Conservation (phyloP, 2,113 vertebrate species). For the Tragulus kanchil region DNA sequence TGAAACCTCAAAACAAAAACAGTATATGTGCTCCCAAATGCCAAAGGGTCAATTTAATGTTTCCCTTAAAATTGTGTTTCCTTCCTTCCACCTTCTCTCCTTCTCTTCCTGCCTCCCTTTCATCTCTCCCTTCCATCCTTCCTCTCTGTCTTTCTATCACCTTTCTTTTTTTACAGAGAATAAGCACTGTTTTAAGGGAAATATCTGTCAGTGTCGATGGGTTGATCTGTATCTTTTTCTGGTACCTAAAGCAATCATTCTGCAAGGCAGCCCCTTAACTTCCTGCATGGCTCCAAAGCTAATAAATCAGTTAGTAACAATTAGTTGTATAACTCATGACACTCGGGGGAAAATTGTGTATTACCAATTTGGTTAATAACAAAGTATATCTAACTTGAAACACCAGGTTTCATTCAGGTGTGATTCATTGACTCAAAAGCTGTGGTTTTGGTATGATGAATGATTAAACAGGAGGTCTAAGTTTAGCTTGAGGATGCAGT, state of each 20-base stretch:
- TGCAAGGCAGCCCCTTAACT: background rate
- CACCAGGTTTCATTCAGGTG: background rate
- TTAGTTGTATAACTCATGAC: conserved; percentile 37
- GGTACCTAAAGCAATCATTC: conserved; percentile 32
- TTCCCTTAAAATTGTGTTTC: background rate
- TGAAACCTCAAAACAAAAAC: background rate
- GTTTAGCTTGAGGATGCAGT: background rate
- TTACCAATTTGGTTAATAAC: background rate
- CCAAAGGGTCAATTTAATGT: background rate
- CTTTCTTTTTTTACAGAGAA: background rate
- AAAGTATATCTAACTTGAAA: background rate
- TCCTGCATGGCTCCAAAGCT: background rate
- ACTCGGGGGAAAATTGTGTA: background rate
- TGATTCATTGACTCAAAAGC: background rate
- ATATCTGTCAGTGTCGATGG: background rate
- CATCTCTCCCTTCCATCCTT: too few relatives aligned
- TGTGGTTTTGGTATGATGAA: background rate
- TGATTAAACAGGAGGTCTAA: background rate
- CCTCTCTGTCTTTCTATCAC: background rate
- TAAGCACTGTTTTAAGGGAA: background rate
- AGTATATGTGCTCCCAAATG: background rate
- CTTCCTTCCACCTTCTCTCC: background rate
- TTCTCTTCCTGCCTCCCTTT: background rate
- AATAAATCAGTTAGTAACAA: conserved; percentile 59
- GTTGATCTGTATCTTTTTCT: conserved; percentile 30